phyloP scores from a whole-genome alignment of 1,140 invertebrate genomes.

The Procambarus virginalis region DNA sequence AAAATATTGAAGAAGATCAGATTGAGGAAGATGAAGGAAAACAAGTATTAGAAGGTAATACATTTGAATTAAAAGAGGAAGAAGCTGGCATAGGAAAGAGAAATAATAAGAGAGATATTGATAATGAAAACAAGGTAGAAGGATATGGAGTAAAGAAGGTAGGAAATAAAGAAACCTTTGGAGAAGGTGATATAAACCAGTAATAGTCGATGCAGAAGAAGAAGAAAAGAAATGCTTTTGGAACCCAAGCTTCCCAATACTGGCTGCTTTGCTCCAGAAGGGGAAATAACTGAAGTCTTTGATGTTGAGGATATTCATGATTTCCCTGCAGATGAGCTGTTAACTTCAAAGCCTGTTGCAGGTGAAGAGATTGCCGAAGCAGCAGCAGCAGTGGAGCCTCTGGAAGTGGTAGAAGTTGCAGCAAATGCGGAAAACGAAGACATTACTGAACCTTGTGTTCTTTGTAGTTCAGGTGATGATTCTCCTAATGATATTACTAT shows the following conservation, averaged over 20 bases:
- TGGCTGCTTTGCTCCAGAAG: constrained; percentile 47
- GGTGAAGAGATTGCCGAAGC: neutral
- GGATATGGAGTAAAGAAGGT: neutral
- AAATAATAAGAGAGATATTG: neutral
- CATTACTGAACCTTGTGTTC: neutral
- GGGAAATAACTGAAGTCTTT: neutral
- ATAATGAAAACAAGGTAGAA: neutral
- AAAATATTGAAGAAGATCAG: neutral
- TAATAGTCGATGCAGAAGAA: neutral
- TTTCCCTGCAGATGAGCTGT: neutral
- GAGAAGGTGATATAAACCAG: neutral
- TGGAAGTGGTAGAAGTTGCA: neutral
- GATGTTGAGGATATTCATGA: neutral
- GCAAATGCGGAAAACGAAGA: neutral
- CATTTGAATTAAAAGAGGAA: neutral
- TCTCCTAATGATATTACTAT: neutral
- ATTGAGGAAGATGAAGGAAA: neutral
- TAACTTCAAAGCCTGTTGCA: neutral
- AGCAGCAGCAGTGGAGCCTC: constrained; percentile 1
- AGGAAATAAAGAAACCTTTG: neutral
- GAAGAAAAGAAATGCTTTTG: neutral
- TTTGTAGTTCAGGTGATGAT: constrained; percentile 10
- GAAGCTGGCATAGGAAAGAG: neutral
- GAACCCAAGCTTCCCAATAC: constrained; percentile 39
- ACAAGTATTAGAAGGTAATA: neutral